These are phyloP conservation scores for Actias luna DNA, from an alignment of 2,888 invertebrate genomes.

Conservation along the genomic window DNA sequence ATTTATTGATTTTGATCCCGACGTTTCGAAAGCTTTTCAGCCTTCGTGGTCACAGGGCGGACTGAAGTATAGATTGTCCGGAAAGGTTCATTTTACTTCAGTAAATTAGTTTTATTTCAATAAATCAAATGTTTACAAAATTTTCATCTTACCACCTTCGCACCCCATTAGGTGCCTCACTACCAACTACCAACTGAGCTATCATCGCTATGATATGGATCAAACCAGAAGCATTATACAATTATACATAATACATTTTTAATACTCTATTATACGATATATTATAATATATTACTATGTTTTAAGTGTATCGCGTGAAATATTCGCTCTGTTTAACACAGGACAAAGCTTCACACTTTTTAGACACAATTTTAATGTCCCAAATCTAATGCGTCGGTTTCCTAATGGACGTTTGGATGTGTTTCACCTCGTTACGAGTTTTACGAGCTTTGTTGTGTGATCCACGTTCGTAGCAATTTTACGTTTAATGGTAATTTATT, in stretches of 20 bases:
- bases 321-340: slow-evolving; percentile 2
- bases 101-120: too few relatives aligned
- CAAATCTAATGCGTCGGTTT: slow-evolving; percentile 38
- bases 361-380: slow-evolving; percentile 29
- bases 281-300: background rate
- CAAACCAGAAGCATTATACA: background rate
- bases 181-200: too few relatives aligned
- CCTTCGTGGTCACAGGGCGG: too few relatives aligned
- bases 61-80: too few relatives aligned
- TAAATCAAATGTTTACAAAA: too few relatives aligned
- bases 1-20: too few relatives aligned
- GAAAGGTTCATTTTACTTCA: too few relatives aligned
- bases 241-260: background rate
- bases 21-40: too few relatives aligned
- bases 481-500: slow-evolving; percentile 51
- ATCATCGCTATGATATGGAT: background rate
- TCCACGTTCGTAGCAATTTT: slow-evolving; percentile 44
- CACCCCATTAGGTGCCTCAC: background rate
- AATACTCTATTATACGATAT: background rate
- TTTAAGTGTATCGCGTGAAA: slow-evolving; percentile 1
- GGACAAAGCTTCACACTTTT: slow-evolving; percentile 18
- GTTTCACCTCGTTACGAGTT: slow-evolving; percentile 45
- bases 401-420: slow-evolving; percentile 45
- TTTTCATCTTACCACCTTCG: background rate
- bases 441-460: slow-evolving; percentile 52